Base-by-base conservation (phyloP, 2,888 invertebrate species). In the Cloeon dipterum region DNA sequence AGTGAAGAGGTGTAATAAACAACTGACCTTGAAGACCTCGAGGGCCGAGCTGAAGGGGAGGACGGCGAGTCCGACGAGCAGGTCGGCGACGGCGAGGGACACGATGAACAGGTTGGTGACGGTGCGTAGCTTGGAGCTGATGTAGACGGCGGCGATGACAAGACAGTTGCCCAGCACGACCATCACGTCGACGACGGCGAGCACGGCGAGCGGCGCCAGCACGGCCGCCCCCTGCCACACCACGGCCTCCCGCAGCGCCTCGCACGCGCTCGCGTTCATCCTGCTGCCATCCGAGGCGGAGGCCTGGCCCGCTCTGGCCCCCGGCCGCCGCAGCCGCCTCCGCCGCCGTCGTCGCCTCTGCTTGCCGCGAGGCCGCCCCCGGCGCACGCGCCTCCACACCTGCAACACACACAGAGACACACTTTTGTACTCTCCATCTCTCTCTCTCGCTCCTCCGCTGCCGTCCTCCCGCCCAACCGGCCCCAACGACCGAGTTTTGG, bases 31-130 rank as follows among this genome's bases (percentile, higher is more conserved):
- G 55, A 75, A 82, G 7, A 89, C 86, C 58, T 93, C 89, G 66
- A 88, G 79, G 17, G 88, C 83, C 37, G 93, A 83, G 19, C 91
- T 89, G 61, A 94, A 94, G 2, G 94, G 94, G 48, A 96, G 66
- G 35, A 96, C 93, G 17, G 88, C 81, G 5, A 93, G 63, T 2
- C 94, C 94, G n/a, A 96, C 88, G 52, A 91, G 65, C 42, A 96
- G 66, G 61, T 96, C 96, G 33, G 94, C 93, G 16, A 89, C 83
- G 0, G 94, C 94, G 51, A 96, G 66, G 34, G 91, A 93, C 42
- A 93, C 88, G 54, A 96, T 93, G 65, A 96, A 91, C 52, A 88
- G 71, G 58, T 96, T 94, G 43, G 93, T 94, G 47, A 93, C 91
- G 46, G 86, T 88, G 45, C 93, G 70, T 46, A 96, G 67, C 58